phyloP scores from a whole-genome alignment of 2,113 vertebrate species.

The Tragelaphus scriptus region DNA sequence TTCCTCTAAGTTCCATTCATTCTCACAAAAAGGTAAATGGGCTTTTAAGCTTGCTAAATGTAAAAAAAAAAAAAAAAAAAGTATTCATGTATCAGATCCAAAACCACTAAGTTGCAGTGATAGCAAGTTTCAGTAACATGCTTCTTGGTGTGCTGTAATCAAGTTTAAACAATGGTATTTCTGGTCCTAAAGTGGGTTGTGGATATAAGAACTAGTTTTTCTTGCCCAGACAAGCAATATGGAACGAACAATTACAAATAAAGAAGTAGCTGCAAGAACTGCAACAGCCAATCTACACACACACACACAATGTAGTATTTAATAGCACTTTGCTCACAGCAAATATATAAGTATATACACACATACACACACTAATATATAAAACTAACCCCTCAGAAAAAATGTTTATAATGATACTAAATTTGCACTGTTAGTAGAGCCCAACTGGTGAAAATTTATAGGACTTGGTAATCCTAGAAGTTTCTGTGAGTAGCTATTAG shows the following conservation, averaged over 20 bases:
- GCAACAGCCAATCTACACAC: neutral
- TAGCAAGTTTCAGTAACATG: neutral
- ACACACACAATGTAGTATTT: neutral
- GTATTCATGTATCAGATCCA: neutral
- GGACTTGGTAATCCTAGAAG: neutral
- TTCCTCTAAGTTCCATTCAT: neutral
- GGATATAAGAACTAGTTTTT: neutral
- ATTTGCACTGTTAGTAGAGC: neutral
- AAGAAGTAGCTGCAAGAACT: neutral
- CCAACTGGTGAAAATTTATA: neutral
- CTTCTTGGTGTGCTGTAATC: neutral
- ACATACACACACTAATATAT: neutral
- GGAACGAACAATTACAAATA: neutral
- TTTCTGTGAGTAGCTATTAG: neutral
- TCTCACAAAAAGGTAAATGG: neutral
- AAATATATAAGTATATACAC: fast-evolving
- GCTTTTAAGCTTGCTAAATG: neutral
- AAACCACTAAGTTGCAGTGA: neutral
- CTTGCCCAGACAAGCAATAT: neutral
- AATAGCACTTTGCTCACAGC: neutral
- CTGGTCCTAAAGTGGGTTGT: neutral
- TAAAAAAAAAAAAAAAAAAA: neutral
- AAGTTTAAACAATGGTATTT: conserved; percentile 13
- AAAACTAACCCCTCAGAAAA: neutral
- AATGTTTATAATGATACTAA: neutral